Percentiles rank a stretch among this genome's conserved stretches.
These are phyloP conservation scores for Troides aeacus DNA, from an alignment of 2,888 invertebrate species.

Conservation along the genomic window DNA sequence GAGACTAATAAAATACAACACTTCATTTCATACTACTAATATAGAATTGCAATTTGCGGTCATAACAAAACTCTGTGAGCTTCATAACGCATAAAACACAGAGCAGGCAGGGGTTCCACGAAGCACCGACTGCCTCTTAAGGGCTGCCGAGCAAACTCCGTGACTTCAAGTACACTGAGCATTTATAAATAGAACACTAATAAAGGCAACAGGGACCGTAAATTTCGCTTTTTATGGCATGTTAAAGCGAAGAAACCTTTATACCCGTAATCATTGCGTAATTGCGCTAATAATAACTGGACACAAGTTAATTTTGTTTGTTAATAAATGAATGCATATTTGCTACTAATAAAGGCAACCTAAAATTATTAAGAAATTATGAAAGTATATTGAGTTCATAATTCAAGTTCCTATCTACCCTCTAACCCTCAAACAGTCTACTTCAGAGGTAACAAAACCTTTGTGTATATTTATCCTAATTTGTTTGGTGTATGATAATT, in stretches of 20 bases:
- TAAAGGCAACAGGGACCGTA: slow-evolving; percentile 46
- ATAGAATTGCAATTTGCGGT: slow-evolving; percentile 30
- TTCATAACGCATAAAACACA: slow-evolving; percentile 33
- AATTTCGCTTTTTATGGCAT: slow-evolving; percentile 44
- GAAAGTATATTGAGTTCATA: neutral
- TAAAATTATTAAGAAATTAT: neutral
- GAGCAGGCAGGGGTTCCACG: slow-evolving; percentile 33
- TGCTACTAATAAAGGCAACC: neutral
- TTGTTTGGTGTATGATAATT: too few relatives aligned
- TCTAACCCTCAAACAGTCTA: too few relatives aligned
- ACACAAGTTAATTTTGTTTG: slow-evolving; percentile 24
- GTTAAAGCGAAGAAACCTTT: slow-evolving; percentile 40
- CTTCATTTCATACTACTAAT: slow-evolving; percentile 24
- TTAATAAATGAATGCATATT: neutral
- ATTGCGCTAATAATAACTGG: slow-evolving; percentile 26
- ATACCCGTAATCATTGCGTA: slow-evolving; percentile 35
- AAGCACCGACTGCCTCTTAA: slow-evolving; percentile 27
- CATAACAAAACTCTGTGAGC: slow-evolving; percentile 28
- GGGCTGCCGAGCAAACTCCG: slow-evolving; percentile 30
- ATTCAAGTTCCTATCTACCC: too few relatives aligned
- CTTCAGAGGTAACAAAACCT: too few relatives aligned
- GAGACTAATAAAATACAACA: slow-evolving; percentile 29
- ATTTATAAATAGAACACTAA: slow-evolving; percentile 48
- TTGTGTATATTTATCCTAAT: too few relatives aligned
- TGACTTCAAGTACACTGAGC: slow-evolving; percentile 41